Conservation (phyloP, 2,797 vertebrate genomes). For the Sebastiscus albofasciatus region DNA sequence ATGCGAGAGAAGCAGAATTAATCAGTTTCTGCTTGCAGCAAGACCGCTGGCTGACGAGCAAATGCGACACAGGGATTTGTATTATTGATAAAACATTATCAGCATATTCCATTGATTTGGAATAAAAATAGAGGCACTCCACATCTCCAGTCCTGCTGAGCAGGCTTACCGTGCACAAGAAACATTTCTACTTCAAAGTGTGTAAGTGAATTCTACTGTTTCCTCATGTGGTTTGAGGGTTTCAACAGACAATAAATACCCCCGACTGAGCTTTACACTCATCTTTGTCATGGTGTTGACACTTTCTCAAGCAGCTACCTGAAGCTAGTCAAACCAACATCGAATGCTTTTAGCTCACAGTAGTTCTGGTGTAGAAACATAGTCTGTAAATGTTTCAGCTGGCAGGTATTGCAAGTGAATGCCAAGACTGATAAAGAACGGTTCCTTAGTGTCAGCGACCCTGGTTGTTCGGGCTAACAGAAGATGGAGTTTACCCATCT, state of each 20-base stretch:
- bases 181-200: constrained; percentile 7
- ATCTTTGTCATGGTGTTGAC: constrained; percentile 1
- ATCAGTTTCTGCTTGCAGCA: constrained; percentile 40
- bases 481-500: background rate
- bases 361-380: background rate
- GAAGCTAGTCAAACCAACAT: background rate
- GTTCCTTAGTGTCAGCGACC: background rate
- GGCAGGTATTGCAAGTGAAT: background rate
- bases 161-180: background rate
- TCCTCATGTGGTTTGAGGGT: constrained; percentile 16
- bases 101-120: constrained; percentile 20
- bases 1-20: constrained; percentile 49
- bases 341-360: background rate
- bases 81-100: constrained; percentile 67
- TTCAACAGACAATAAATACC: constrained; percentile 24
- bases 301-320: background rate
- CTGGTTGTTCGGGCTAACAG: background rate
- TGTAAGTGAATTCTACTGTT: background rate
- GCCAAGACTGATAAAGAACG: background rate
- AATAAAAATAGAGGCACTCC: constrained; percentile 26
- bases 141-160: constrained; percentile 1
- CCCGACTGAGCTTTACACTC: background rate
- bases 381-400: background rate
- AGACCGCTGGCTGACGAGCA: constrained; percentile 37
- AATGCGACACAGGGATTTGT: constrained; percentile 41